Base-by-base conservation (phyloP, 1,140 invertebrate species). In the Drosophila repletoides region DNA sequence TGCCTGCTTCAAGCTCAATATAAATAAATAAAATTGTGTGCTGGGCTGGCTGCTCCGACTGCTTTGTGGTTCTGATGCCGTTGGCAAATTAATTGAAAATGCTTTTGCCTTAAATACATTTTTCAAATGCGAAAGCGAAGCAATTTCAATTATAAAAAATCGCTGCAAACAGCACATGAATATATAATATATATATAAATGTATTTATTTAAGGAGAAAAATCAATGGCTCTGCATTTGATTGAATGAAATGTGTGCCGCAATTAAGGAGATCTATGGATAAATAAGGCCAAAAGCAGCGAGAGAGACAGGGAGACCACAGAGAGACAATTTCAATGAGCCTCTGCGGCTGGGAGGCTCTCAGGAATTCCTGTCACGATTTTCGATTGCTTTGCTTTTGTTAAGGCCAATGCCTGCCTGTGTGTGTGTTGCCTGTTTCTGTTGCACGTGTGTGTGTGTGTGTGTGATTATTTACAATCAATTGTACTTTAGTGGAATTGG, bases 21-120 rank as follows among this genome's bases (percentile, higher is more conserved):
- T 84, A 84, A 83, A 83, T 83, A 83, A 83, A 79, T 83, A 83
- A 84, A 79, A 84, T 84, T 74, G 75, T 77, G 71, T 83, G 80
- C 70, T n/a, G n/a, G n/a, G n/a, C n/a, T n/a, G 79, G 79, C 53
- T 68, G 60, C 60, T 53, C 52, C 29, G n/a, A 28, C 28, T 45
- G 56, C 59, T 76, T 77, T 74, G 63, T 49, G 77, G 68, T 53
- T 40, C 34, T 55, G 51, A 38, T 22, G 74, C 34, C 34, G 55
- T 64, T 56, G 56, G 61, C 56, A 79, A 84, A 83, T 83, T 83
- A 83, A 83, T 79, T 79, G 79, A 74, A 83, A 83, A 84, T 64
- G 60, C 69, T 73, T 66, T 65, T 19, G 60, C 56, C 46, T 72
- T 58, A 70, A 77, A 81, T 63, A 65, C 58, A 68, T 74, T 74